Percentiles rank a stretch among this genome's conserved stretches.
phyloP scores from a whole-genome alignment of 2,888 invertebrate species.

The Rhingia campestris region DNA sequence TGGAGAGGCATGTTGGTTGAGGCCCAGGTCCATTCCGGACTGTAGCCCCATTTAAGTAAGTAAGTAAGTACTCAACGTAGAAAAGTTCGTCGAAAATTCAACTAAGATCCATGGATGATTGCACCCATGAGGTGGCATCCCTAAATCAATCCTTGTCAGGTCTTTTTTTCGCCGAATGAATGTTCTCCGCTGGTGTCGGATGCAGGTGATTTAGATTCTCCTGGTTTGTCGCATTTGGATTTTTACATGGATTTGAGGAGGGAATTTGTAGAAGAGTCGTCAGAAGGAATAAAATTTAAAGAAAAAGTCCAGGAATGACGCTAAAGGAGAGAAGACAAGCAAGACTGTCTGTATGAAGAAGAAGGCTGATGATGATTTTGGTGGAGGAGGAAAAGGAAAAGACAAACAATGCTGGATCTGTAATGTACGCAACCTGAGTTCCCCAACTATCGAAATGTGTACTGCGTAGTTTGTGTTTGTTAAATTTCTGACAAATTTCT shows the following conservation, averaged over 20 bases:
- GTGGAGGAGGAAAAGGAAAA: no score
- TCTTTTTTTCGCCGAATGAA: constrained; percentile 31
- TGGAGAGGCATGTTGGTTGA: no score
- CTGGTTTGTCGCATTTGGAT: constrained; percentile 70
- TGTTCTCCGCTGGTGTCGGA: constrained; percentile 3
- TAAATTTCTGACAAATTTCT: no score
- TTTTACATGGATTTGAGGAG: constrained; percentile 48
- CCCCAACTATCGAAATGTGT: no score
- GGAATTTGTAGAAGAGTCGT: constrained; percentile 49
- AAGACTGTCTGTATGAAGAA: not conserved
- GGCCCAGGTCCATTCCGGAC: no score
- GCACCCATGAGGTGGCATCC: constrained; percentile 47
- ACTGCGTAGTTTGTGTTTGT: no score
- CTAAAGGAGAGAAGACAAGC: not conserved
- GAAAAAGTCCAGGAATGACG: constrained; percentile 15
- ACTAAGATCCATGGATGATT: constrained; percentile 5
- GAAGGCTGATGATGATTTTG: no score
- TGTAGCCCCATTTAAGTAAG: no score
- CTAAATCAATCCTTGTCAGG: constrained; percentile 73
- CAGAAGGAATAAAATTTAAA: constrained; percentile 32
- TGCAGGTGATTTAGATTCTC: constrained; percentile 72
- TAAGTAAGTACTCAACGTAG: no score
- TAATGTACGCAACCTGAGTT: no score
- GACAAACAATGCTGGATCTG: no score
- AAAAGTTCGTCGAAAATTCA: no score